These are phyloP conservation scores for Fregata magnificens DNA, from an alignment of 2,113 vertebrate genomes.

Conservation along the genomic window DNA sequence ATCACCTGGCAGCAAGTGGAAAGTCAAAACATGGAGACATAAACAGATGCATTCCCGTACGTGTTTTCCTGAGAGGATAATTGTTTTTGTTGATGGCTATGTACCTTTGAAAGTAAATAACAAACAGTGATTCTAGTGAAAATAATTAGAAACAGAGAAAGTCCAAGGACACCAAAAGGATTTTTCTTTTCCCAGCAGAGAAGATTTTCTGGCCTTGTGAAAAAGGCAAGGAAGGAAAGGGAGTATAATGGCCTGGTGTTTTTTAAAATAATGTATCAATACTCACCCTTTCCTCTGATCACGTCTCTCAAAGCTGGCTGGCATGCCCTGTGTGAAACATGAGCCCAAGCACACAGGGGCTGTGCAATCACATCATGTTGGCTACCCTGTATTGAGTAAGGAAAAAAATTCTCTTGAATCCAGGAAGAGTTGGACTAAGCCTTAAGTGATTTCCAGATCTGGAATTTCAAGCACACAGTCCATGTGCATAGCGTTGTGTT, in stretches of 20 bases:
- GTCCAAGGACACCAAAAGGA: neutral
- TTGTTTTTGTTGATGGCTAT: neutral
- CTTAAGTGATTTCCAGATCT: neutral
- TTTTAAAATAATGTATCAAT: neutral
- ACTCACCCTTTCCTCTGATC: neutral
- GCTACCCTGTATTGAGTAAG: neutral
- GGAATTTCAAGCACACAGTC: neutral
- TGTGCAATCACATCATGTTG: neutral
- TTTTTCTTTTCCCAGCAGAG: neutral
- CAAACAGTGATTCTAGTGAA: neutral
- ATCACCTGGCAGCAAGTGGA: neutral
- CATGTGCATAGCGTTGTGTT: neutral
- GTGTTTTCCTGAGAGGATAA: neutral
- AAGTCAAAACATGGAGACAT: neutral
- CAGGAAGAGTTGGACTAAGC: neutral
- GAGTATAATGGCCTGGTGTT: neutral
- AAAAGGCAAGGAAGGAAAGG: neutral
- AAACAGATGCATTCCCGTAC: neutral
- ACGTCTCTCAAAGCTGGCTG: neutral
- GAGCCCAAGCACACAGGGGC: neutral
- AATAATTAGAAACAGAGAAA: neutral
- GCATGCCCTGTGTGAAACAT: neutral
- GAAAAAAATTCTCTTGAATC: neutral
- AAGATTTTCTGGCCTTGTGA: neutral
- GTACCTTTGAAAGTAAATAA: constrained; percentile 11